Conservation (phyloP, 1,140 invertebrate genomes). For the Mercenaria mercenaria region DNA sequence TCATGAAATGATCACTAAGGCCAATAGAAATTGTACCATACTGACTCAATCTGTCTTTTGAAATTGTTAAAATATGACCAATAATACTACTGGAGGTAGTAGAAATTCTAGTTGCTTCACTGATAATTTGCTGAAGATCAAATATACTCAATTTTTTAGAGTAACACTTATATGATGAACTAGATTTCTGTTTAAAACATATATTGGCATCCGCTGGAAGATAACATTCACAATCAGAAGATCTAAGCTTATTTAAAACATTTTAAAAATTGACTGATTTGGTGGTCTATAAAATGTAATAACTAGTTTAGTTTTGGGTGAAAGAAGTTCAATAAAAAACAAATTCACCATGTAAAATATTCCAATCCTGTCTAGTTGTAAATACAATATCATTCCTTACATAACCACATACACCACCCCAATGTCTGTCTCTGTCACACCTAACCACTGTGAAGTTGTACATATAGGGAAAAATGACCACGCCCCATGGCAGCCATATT, state of each 20-base stretch:
- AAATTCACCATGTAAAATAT: conserved; percentile 11
- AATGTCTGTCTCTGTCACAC: not conserved
- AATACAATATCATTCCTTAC: not conserved
- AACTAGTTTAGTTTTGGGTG: conserved; percentile 20
- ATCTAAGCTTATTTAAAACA: not conserved
- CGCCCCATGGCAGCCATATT: too few relatives aligned
- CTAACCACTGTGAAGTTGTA: not conserved
- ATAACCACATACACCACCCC: conserved; percentile 18
- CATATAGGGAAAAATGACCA: too few relatives aligned
- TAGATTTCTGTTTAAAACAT: conserved; percentile 33
- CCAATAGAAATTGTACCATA: too few relatives aligned
- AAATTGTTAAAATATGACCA: conserved; percentile 5
- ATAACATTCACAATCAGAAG: conserved; percentile 28
- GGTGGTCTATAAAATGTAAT: conserved; percentile 1
- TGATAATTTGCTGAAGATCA: too few relatives aligned
- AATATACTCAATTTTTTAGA: not conserved
- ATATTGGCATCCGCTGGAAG: not conserved
- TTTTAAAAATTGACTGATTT: not conserved
- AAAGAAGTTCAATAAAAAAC: conserved; percentile 20
- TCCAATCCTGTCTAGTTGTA: conserved; percentile 20
- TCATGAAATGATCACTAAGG: too few relatives aligned
- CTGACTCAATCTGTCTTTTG: too few relatives aligned
- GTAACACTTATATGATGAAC: not conserved
- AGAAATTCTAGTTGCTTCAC: too few relatives aligned
- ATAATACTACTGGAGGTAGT: not conserved